phyloP scores from a whole-genome alignment of 2,113 vertebrate species.

The Gavialis gangeticus region DNA sequence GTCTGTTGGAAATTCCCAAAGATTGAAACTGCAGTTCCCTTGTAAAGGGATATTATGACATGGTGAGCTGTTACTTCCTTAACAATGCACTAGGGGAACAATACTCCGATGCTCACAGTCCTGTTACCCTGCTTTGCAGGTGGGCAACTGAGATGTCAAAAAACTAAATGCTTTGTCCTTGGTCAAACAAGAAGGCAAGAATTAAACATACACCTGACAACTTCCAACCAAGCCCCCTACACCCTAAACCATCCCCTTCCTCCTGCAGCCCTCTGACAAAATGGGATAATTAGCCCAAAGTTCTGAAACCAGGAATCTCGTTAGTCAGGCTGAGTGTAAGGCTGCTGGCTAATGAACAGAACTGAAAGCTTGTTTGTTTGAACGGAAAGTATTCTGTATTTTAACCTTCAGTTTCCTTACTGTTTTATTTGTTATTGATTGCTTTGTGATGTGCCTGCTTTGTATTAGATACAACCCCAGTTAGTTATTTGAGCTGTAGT shows the following conservation, averaged over 20 bases:
- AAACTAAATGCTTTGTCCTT: neutral
- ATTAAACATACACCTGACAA: neutral
- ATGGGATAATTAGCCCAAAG: accelerated
- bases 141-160: neutral
- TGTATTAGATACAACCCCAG: neutral
- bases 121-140: neutral
- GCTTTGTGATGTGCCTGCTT: neutral
- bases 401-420: neutral
- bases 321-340: neutral
- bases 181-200: neutral
- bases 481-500: neutral
- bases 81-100: neutral
- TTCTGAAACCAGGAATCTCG: neutral
- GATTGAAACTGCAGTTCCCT: too few species aligned
- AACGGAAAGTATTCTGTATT: neutral
- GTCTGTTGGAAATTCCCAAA: too few species aligned
- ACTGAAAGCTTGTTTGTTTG: neutral
- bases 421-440: neutral
- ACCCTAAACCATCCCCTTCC: neutral
- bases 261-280: accelerated
- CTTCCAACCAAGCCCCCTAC: neutral
- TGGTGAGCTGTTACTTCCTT: neutral
- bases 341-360: neutral
- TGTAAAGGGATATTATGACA: neutral
- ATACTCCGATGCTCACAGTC: neutral